Evolutionary conservation across 1,140 invertebrate genomes (phyloP), one percentile per base, ranked within the genome.

Genomic region (Euura lappo): DNA sequence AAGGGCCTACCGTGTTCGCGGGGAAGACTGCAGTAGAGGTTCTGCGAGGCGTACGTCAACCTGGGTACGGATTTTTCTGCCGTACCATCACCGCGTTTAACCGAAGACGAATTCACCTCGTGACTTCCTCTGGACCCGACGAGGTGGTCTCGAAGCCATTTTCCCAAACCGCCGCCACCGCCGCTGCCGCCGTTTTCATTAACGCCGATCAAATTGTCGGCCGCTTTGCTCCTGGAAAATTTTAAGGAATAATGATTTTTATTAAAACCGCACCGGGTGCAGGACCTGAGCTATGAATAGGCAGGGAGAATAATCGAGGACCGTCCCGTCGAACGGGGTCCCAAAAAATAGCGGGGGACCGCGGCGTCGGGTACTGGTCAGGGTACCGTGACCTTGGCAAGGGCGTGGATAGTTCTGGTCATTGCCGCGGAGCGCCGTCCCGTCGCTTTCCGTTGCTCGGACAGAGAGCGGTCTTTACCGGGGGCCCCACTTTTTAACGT

Each of bases 351-450:
- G 60, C 47, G 11, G 45, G n/a, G 65, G 7, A 60, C 45, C 8
- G 45, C 2, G 43, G 10, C 5, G 51, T 65, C 74, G 74, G 77
- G 78, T 75, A 28, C 28, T 80, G 80, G 82, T 84, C 80, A 75
- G 77, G 78, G 80, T 74, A 76, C 72, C 65, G 76, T 85, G 83
- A 86, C 85, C 85, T 86, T 86, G 85, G 75, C 81, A 86, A 85
- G 85, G 85, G 85, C 82, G 85, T 77, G 71, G 47, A 42, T 77
- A 74, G 78, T 80, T 84, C 80, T 84, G 84, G 79, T 78, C 82
- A 83, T 71, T 68, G 79, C 81, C 83, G 76, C 78, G 71, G 78
- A 77, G 76, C 78, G 83, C 71, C 82, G 83, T 81, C 84, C 80
- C 71, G 74, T 75, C 28, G 51, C 13, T 60, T n/a, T n/a, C 8